Evolutionary conservation across 2,797 vertebrate genomes (phyloP), one percentile per base, ranked within the genome.

Genomic region (Poeciliopsis turneri): DNA sequence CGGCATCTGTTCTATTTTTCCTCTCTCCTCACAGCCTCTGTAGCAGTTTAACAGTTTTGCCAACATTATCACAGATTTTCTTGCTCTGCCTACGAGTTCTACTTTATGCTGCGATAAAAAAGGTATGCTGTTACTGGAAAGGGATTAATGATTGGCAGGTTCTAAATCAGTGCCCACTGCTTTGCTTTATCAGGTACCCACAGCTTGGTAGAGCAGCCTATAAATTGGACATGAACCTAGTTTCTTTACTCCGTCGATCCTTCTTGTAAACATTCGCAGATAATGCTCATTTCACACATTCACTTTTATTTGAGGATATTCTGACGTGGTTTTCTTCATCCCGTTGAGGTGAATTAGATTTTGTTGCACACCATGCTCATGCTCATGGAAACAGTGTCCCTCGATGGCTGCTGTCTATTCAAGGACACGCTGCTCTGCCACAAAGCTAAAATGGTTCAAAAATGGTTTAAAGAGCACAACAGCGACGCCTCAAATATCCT

Each of bases 141-240:
- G 77, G 71, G 80, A 49, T 61, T 85, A 76, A 75, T 87, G 70
- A 85, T 81, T 90, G 94, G 88, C 89, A 71, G 89, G 82, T 80
- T 89, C 84, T 86, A 88, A 83, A 82, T 93, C 77, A 83, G 73
- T 85, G 73, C 81, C 84, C 69, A 77, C 88, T 43, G 77, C 81
- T 83, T 78, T 89, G 88, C 87, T 90, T 89, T 94, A 93, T 87
- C 92, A 93, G 84, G 90, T 83, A 90, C 43, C 89, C 90, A 91
- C 93, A 96, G 91, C 80, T 85, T 90, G 87, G 90, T 94, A 91
- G 86, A 93, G 94, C 87, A 91, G 80, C 88, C 87, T 92, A 83
- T 87, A 92, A 92, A 89, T 90, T 86, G 88, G 89, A 91, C 88
- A 75, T 30, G 36, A 80, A 85, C 83, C 76, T 74, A 86, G 80